A percentile compares a stretch with the other conserved stretches of the same genome.
Conservation (phyloP, 2,888 invertebrate genomes). For the Mesorhabditis spiculigera region DNA sequence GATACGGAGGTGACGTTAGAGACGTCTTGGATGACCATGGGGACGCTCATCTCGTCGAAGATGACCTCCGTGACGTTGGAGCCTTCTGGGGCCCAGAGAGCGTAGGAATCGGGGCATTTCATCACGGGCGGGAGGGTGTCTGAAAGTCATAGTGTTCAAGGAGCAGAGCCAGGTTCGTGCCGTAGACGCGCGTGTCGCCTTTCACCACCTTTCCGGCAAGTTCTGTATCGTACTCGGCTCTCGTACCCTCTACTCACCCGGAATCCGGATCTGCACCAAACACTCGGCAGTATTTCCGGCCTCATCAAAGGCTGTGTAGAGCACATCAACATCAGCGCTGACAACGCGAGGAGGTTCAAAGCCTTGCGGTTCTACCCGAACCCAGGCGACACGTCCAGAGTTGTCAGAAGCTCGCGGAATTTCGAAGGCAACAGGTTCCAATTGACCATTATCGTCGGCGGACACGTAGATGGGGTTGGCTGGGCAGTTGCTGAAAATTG, state of each 20-base stretch:
- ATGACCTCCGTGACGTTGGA: constrained; percentile 27
- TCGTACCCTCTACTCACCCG: constrained; percentile 27
- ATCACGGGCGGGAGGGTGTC: constrained; percentile 57
- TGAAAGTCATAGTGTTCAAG: constrained; percentile 8
- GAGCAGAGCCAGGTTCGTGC: no score
- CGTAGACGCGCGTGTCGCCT: no score
- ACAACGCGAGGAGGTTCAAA: constrained; percentile 64
- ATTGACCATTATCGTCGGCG: constrained; percentile 78
- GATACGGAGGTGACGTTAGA: constrained; percentile 48
- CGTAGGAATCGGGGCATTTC: constrained; percentile 58
- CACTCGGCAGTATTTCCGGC: constrained; percentile 96
- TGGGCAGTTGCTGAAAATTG: constrained; percentile 92
- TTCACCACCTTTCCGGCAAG: no score
- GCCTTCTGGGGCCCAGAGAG: constrained; percentile 39
- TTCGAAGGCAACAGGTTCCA: constrained; percentile 84
- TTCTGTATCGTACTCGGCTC: neutral
- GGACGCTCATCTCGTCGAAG: constrained; percentile 53
- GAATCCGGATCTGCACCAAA: constrained; percentile 78
- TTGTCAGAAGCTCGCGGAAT: constrained; percentile 92
- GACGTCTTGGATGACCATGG: constrained; percentile 54
- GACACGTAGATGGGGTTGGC: constrained; percentile 78
- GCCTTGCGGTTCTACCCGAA: constrained; percentile 85
- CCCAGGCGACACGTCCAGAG: constrained; percentile 78
- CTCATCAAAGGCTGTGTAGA: constrained; percentile 92
- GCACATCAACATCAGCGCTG: constrained; percentile 30